Conservation (phyloP, 1,140 invertebrate species). For the Carcinoscorpius rotundicauda region DNA sequence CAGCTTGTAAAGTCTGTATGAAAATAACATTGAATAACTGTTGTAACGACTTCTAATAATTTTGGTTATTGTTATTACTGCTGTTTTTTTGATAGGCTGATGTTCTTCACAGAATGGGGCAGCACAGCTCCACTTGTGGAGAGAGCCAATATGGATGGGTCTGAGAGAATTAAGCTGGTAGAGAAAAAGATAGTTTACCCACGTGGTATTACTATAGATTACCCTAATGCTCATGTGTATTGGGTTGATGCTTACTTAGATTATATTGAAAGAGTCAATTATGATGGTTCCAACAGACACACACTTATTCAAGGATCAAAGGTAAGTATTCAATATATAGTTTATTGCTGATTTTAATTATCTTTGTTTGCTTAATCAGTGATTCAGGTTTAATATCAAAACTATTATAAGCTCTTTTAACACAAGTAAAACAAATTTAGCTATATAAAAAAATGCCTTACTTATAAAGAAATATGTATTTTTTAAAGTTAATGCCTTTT, state of each 20-base stretch:
- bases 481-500: too few species aligned
- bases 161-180: slow-evolving; percentile 33
- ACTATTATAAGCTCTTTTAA: too few species aligned
- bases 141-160: slow-evolving; percentile 38
- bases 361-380: too few species aligned
- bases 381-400: too few species aligned
- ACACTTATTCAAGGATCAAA: slow-evolving; percentile 47
- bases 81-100: slow-evolving; percentile 35
- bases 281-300: slow-evolving; percentile 49
- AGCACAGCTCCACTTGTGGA: slow-evolving; percentile 41
- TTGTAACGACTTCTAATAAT: neutral
- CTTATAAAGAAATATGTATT: too few species aligned
- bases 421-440: too few species aligned
- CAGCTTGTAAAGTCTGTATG: neutral
- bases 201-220: slow-evolving; percentile 36
- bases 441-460: too few species aligned
- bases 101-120: slow-evolving; percentile 67
- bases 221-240: slow-evolving; percentile 30
- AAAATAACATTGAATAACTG: neutral
- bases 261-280: slow-evolving; percentile 41
- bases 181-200: slow-evolving; percentile 43
- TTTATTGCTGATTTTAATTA: slow-evolving; percentile 1
- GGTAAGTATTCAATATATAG: slow-evolving; percentile 30
- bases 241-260: slow-evolving; percentile 36
- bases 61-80: neutral